Percentiles rank a stretch among this genome's conserved stretches.
These are phyloP conservation scores for Tetrao urogallus DNA, from an alignment of 2,113 vertebrate species.

Conservation along the genomic window DNA sequence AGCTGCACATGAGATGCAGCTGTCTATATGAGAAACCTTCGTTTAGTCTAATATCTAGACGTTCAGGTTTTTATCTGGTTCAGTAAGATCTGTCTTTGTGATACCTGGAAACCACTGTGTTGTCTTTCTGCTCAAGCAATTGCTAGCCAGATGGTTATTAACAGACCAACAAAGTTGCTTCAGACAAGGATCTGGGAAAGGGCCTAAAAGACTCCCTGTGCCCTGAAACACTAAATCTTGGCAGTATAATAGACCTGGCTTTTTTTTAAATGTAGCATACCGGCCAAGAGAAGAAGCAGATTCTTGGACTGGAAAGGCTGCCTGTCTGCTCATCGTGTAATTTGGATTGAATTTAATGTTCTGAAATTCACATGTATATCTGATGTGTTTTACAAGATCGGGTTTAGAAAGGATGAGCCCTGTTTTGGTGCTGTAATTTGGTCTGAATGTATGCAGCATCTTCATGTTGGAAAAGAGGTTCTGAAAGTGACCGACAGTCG, in stretches of 20 bases:
- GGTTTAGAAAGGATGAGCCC: not conserved
- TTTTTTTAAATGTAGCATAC: not conserved
- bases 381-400: not conserved
- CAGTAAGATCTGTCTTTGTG: not conserved
- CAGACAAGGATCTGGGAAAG: not conserved
- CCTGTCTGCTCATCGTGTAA: not conserved
- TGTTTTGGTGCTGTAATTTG: not conserved
- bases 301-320: not conserved
- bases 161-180: not conserved
- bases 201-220: not conserved
- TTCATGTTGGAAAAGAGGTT: not conserved
- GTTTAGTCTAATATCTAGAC: not conserved
- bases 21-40: not conserved
- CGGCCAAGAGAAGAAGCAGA: not conserved
- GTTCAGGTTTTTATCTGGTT: not conserved
- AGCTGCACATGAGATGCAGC: not conserved
- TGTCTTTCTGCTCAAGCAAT: not conserved
- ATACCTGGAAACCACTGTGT: not conserved
- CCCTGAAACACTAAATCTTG: not conserved
- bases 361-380: not conserved
- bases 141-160: not conserved
- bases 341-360: not conserved
- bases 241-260: not conserved
- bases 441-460: not conserved
- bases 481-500: not conserved